Conservation (phyloP, 2,888 invertebrate species). For the Campoplex capitator region DNA sequence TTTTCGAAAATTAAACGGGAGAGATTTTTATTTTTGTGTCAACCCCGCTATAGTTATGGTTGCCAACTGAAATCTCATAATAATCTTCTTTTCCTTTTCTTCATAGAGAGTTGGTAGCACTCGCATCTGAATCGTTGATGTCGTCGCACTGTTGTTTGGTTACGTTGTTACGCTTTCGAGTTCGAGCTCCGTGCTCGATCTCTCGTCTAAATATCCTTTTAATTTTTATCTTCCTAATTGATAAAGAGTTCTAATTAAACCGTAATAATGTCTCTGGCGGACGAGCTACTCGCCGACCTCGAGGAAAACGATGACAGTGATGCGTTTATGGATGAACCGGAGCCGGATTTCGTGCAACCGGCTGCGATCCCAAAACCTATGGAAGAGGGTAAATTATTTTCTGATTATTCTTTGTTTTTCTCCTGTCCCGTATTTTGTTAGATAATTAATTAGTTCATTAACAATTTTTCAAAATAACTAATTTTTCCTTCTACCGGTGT, state of each 20-base stretch:
- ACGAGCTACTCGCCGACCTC: constrained; percentile 98
- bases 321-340: constrained; percentile 87
- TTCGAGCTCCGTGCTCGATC: background rate
- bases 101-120: no score
- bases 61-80: no score
- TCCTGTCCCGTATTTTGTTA: background rate
- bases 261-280: constrained; percentile 96
- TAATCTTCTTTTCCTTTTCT: no score
- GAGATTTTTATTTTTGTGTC: no score
- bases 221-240: background rate
- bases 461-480: background rate
- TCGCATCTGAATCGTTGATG: no score
- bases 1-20: no score
- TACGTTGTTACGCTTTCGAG: background rate
- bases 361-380: constrained; percentile 77
- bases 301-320: constrained; percentile 94
- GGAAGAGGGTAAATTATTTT: constrained; percentile 81
- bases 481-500: constrained; percentile 4
- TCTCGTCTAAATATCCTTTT: background rate
- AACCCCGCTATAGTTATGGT: no score
- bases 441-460: background rate
- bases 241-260: background rate
- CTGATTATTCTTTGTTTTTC: background rate
- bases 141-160: background rate
- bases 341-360: constrained; percentile 78